Evolutionary conservation across 2,888 invertebrate genomes (phyloP), one percentile per base, ranked within the genome.

Genomic region (Parnassius mnemosyne): DNA sequence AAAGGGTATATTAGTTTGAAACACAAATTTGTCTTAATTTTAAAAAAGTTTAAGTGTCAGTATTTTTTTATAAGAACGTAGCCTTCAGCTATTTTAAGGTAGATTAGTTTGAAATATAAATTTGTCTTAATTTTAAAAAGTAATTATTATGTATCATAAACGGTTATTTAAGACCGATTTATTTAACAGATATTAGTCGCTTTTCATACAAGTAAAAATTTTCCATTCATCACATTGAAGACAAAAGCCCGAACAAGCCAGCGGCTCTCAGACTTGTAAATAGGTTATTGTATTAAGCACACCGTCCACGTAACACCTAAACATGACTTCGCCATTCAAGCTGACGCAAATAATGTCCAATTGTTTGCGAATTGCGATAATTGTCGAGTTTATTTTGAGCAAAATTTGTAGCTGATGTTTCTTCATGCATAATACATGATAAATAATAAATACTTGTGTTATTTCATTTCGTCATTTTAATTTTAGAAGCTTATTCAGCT

Each of bases 271-370:
- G 34, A 47, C 51, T 46, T 49, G 13, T 44, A 61, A 56, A 56
- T 56, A 52, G 52, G 56, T 61, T 52, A 61, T 51, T 56, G 61
- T 56, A 46, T 49, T 56, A 56, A 50, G 44, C 43, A 44, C 50
- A 51, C 43, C 34, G 44, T 43, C 34, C 44, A 60, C 43, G 42
- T 49, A 55, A 51, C 34, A 56, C 44, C 56, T 44, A 52, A 61
- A 55, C 51, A 51, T 20, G 3, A 41, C 55, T 51, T 34, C 44
- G 43, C 50, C 51, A 34, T 61, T 51, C 51, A 51, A 34, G 44
- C 34, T 51, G 60, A 61, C 51, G 55, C 43, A 54, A 60, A 60
- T 60, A 42, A 60, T 50, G 55, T 55, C 50, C 16, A 44, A 5
- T 34, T 44, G 56, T 56, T 52, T 47, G n/a, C 56, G 42, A 51